phyloP scores from a whole-genome alignment of 2,888 invertebrate genomes.

The Papilio demoleus region DNA sequence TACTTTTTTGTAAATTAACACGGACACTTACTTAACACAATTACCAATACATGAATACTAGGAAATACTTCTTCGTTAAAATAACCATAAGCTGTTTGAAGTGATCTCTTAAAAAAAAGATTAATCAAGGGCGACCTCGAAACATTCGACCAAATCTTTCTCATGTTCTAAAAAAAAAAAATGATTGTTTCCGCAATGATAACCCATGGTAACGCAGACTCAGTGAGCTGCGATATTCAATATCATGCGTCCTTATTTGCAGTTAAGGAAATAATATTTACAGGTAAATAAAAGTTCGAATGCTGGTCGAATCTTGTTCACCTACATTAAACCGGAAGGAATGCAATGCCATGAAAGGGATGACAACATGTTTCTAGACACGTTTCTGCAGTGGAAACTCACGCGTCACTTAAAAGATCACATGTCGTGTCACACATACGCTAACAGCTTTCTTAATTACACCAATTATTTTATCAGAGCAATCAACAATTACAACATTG shows the following conservation, averaged over 20 bases:
- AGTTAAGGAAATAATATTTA: neutral
- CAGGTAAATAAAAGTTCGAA: neutral
- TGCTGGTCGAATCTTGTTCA: constrained; percentile 7
- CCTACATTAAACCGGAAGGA: constrained; percentile 3
- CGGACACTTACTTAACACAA: neutral
- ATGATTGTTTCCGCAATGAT: too few species aligned
- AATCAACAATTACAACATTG: neutral
- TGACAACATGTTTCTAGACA: neutral
- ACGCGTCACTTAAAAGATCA: neutral
- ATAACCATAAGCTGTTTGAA: neutral
- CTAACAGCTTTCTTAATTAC: neutral
- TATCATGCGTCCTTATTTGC: neutral
- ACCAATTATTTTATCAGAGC: constrained; percentile 1
- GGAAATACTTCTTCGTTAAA: neutral
- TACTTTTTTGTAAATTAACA: neutral
- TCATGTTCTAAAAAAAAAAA: neutral
- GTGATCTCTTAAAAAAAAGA: too few species aligned
- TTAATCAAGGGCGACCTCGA: too few species aligned
- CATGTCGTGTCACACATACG: neutral
- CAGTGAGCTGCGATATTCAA: neutral
- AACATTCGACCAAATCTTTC: neutral
- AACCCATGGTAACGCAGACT: too few species aligned
- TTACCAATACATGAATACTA: neutral
- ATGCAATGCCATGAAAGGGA: neutral
- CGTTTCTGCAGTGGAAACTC: neutral